phyloP scores from a whole-genome alignment of 1,140 invertebrate genomes.

The Pemphigus obesinymphae region DNA sequence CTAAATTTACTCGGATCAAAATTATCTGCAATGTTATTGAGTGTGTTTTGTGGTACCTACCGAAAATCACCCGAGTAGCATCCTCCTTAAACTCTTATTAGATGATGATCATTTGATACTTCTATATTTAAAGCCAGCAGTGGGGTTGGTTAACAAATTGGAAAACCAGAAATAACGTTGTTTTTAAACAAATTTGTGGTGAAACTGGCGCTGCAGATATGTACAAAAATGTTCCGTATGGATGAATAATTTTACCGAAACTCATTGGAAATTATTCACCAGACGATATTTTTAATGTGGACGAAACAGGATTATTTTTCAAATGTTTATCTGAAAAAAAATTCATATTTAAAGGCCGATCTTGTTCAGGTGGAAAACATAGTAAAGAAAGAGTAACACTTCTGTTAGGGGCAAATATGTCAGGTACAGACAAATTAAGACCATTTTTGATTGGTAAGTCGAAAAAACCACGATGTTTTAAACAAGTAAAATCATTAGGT shows the following conservation, averaged over 20 bases:
- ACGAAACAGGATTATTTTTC: neutral
- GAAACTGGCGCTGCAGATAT: neutral
- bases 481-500: neutral
- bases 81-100: no score
- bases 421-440: neutral
- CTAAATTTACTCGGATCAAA: no score
- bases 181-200: neutral
- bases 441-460: constrained; percentile 47
- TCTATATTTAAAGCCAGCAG: neutral
- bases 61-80: no score
- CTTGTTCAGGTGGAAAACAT: neutral
- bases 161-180: neutral
- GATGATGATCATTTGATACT: no score
- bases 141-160: neutral
- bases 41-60: no score
- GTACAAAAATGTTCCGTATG: neutral
- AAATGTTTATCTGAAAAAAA: neutral
- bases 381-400: neutral
- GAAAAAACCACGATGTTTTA: neutral
- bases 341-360: neutral
- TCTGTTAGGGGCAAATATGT: neutral
- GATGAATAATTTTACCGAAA: neutral
- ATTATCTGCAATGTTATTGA: no score
- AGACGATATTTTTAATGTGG: neutral
- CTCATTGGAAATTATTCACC: neutral